Evolutionary conservation across 2,888 invertebrate species (phyloP), one percentile per base, ranked within the genome.

Genomic region (Xestoiulus laeticollis): DNA sequence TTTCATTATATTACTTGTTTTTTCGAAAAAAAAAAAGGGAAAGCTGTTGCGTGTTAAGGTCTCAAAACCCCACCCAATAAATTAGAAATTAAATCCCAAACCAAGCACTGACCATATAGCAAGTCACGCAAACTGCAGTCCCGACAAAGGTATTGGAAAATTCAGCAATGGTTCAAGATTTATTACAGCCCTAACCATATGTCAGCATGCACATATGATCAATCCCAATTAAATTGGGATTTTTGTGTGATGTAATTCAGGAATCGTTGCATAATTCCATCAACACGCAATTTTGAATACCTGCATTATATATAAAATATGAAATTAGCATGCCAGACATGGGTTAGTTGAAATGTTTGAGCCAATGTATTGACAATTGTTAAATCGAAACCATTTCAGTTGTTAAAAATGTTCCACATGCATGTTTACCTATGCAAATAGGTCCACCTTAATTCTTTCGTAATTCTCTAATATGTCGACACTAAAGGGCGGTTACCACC

Each of bases 361-460:
- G 38, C 38, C 8, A 8, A 5, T 5, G n/a, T 59, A n/a, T 59
- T 59, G 59, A 16, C 0, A 38, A 38, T 8, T 38, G 38, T 38
- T 5, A 38, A 38, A 5, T 38, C 38, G 38, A 38, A 38, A 0
- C 38, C 38, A 38, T 19, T 59, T 8, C 1, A 59, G 6, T 59
- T 59, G 19, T 4, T 59, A 6, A 5, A 59, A 59, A 59, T 59
- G n/a, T 59, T 19, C 14, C 59, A 59, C 5, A 26, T 26, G 6
- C 68, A 22, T 68, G 26, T 68, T 68, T 68, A 68, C 26, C 12
- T 68, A 68, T 68, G 68, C 68, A 68, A 68, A 68, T 68, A 68
- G 68, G 68, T 22, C 68, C 68, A 68, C 68, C 68, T 68, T 68
- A 68, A 68, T 26, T 68, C 68, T 68, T 68, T 68, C 68, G 68